A percentile compares a stretch with the other conserved stretches of the same genome.
Conservation (phyloP, 2,797 vertebrate species). For the Rhodeus uyekii region DNA sequence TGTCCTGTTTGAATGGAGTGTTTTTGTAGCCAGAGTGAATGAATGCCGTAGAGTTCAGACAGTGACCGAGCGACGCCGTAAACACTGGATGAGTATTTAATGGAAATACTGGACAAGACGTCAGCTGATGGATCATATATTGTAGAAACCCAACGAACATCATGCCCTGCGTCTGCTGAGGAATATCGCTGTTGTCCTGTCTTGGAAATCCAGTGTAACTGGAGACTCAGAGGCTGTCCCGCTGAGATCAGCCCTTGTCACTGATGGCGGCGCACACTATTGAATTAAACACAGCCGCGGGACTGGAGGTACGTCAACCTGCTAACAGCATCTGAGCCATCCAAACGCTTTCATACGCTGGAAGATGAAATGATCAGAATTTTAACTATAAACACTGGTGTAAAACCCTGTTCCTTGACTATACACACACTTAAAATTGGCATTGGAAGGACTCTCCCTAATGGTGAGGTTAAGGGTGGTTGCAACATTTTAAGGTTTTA, state of each 20-base stretch:
- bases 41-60: neutral
- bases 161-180: neutral
- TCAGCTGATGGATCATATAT: neutral
- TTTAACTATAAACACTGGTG: neutral
- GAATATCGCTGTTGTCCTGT: neutral
- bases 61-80: neutral
- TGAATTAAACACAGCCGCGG: slow-evolving; percentile 3
- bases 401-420: neutral
- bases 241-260: too few species aligned
- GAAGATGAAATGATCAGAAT: neutral
- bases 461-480: neutral
- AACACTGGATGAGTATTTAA: slow-evolving; percentile 27
- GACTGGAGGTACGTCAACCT: slow-evolving; percentile 23
- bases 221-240: neutral
- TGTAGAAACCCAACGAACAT: neutral
- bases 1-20: neutral
- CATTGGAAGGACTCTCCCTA: neutral
- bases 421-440: too few species aligned
- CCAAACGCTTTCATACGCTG: neutral
- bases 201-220: neutral
- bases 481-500: too few species aligned
- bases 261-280: slow-evolving; percentile 20
- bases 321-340: neutral
- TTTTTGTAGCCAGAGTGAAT: neutral
- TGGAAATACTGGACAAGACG: too few species aligned